Evolutionary conservation across 2,888 invertebrate species (phyloP), one percentile per base, ranked within the genome.

Genomic region (Taenaris catops): DNA sequence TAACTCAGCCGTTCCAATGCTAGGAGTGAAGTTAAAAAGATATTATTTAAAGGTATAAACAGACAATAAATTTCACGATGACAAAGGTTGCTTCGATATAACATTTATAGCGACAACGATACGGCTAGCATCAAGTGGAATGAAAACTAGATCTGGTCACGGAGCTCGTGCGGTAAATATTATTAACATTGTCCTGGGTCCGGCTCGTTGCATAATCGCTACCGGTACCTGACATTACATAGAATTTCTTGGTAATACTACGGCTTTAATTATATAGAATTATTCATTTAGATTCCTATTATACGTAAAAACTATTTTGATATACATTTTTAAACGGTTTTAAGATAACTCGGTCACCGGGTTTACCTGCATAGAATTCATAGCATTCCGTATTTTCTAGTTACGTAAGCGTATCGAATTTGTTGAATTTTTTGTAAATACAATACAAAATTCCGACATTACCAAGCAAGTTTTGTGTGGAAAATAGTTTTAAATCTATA

Each of bases 141-240:
- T 48, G 42, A 41, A 38, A 46, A 47, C 41, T 51, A 56, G 63
- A 57, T 57, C 70, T 46, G 60, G 78, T 76, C 76, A 79, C 78
- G 79, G 69, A 59, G 58, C 48, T 55, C 51, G 49, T 46, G 46
- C 45, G 44, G 44, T 53, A 53, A 73, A 67, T 70, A 66, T 64
- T 66, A 61, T 65, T 63, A 68, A 66, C 70, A 75, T 70, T 79
- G 74, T 75, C 65, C 58, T 61, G 69, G 57, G 73, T 81, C 81
- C 79, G 80, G 72, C 72, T 81, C 46, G 51, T 81, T 81, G 76
- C 76, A 75, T 80, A 80, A 81, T 75, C 58, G 58, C 53, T 61
- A 64, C 61, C 63, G 58, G 63, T 61, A 57, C 57, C 53, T 58
- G 53, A 55, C 56, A 57, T 54, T 50, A 62, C 53, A 58, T 59